Evolutionary conservation across 1,140 invertebrate genomes (phyloP).

Genomic region (Ceratosolen fusciceps): DNA sequence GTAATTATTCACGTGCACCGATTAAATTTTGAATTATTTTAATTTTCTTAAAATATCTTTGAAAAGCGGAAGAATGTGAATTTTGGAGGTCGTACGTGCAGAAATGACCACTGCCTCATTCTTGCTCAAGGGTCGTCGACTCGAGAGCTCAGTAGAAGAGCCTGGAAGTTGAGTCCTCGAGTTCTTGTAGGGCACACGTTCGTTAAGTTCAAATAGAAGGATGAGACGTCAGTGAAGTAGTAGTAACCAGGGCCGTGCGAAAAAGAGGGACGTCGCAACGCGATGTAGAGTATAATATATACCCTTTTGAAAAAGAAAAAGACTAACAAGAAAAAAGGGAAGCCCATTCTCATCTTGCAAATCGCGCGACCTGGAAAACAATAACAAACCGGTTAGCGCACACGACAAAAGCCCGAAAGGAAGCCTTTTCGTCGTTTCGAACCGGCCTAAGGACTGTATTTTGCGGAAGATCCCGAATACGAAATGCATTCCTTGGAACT

Average conservation of each 20-base stretch:
- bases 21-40: not conserved
- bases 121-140: constrained; percentile 40
- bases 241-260: constrained; percentile 9
- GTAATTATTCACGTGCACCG: not conserved
- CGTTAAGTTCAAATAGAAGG: not conserved
- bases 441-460: constrained; percentile 57
- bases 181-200: not conserved
- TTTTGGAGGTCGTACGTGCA: not conserved
- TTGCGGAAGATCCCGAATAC: constrained; percentile 66
- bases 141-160: not conserved
- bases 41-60: not conserved
- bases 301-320: constrained; percentile 2
- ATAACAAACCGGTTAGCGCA: constrained; percentile 58
- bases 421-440: constrained; percentile 35
- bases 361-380: constrained; percentile 55
- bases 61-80: constrained; percentile 4
- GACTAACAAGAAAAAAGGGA: not conserved
- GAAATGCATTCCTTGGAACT: constrained; percentile 68
- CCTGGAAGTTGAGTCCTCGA: not conserved
- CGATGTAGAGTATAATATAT: constrained; percentile 3
- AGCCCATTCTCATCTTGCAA: constrained; percentile 15
- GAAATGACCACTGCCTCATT: not conserved
- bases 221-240: not conserved
- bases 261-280: constrained; percentile 20
- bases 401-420: constrained; percentile 46